Base-by-base conservation (phyloP, 2,888 invertebrate genomes). In the Strigamia crassipes region DNA sequence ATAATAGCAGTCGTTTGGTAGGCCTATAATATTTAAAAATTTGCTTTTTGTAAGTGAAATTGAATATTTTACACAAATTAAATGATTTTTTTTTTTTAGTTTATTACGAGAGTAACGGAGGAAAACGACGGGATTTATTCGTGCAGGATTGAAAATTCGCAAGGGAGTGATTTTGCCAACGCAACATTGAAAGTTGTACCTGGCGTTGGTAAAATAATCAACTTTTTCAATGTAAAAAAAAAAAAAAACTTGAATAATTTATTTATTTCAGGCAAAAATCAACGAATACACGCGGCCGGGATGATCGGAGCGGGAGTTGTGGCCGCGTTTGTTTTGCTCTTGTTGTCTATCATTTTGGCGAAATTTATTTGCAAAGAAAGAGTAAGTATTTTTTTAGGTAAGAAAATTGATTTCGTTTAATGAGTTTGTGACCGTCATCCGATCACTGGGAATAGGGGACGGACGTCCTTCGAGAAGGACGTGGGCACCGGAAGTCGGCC, bases 91-190 rank as follows among this genome's bases (percentile, higher is more conserved):
- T 34, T 15, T 9, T 56, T 56, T 15, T 4, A 81, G 81, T 34
- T 41, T 21, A 73, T 81, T n/a, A 34, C 38, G 1, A 66, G 81
- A 15, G 51, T 81, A 3, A 81, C 84, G 21, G 46, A 82, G 27
- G 83, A 78, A 10, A 83, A 83, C n/a, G 51, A 81, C 10, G 86
- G 86, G 4, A 61, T 38, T 21, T 86, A 85, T 79, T 82, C 15
- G 8, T 86, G 86, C 82, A 38, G 12, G 12, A 84, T 84, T 2
- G 34, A 15, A 41, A 86, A 85, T 80, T 51, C 83, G 34, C 84
- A 82, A 77, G 85, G 85, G 51, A 77, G 56, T 27, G 82, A 34
- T n/a, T 42, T 78, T 9, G 78, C 80, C 15, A 84, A 81, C 41
- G 66, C 84, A 6, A 83, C 84, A 15, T 77, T 85, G 61, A 66